Evolutionary conservation across 2,113 vertebrate genomes (phyloP), one percentile per base, ranked within the genome.

Genomic region (Trachemys scripta): DNA sequence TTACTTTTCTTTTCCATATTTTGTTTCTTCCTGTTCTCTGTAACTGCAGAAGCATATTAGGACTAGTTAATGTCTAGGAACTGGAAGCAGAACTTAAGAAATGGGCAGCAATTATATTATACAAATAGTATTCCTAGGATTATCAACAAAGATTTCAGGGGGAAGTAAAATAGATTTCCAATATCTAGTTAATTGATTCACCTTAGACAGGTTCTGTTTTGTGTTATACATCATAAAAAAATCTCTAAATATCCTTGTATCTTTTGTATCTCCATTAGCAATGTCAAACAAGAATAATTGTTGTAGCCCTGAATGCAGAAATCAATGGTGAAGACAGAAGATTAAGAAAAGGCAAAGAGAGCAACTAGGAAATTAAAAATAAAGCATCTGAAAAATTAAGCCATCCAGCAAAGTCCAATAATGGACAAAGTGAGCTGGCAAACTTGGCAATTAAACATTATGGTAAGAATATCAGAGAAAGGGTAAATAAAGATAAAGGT

Each of bases 391-490:
- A 4, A 92, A 57, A 14, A 75, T 76, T 5, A 1, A 0, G 57
- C 1, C 3, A 35, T 83, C 89, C 85, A n/a, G 65, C 9, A 92
- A 80, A 80, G 91, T 69, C 1, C 65, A 3, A 3, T 57, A 54
- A 47, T 47, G 87, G 3, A 9, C 0, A 3, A 85, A 80, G 0
- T 35, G 51, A 57, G 76, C 47, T 85, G 1, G 3, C 82, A 80
- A 1, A 17, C 0, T 42, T 84, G 47, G 11, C 47, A 9, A 22
- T 45, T 22, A 0, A 91, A 25, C 1, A 8, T 19, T 5, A 8
- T 27, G 56, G 10, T 57, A 57, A 57, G 11, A 27, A 12, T 57
- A 57, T 57, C 25, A 57, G 56, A 57, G 56, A 57, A 24, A 57
- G 56, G 56, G 11, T 57, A 57, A 57, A 57, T 57, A 57, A 27